Conservation (phyloP, 1,140 invertebrate species). For the Littorina saxatilis region DNA sequence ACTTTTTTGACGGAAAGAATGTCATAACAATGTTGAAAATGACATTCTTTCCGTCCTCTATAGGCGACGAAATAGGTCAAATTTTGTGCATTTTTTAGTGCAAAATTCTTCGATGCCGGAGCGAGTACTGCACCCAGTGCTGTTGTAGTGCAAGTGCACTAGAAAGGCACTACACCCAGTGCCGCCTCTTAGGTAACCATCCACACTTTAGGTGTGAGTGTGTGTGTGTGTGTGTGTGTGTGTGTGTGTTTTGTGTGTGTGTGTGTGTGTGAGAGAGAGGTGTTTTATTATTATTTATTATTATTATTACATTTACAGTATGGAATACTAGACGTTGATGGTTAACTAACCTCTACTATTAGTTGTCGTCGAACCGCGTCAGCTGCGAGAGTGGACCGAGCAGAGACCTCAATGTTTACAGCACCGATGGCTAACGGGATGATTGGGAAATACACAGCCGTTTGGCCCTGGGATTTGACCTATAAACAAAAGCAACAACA, state of each 20-base stretch:
- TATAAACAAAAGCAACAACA: conserved; percentile 23
- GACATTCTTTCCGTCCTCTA: too few relatives aligned
- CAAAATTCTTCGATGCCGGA: too few relatives aligned
- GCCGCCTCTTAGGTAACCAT: too few relatives aligned
- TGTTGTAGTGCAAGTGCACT: too few relatives aligned
- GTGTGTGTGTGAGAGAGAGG: not conserved
- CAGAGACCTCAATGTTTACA: conserved; percentile 61
- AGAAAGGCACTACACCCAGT: too few relatives aligned
- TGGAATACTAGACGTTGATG: too few relatives aligned
- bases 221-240: not conserved
- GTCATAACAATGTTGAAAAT: too few relatives aligned
- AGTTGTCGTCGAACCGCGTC: conserved; percentile 66
- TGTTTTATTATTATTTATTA: not conserved
- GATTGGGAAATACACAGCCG: conserved; percentile 68
- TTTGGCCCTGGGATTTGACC: conserved; percentile 56
- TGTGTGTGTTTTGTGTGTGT: too few relatives aligned
- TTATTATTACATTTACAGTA: not conserved
- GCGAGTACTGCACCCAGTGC: too few relatives aligned
- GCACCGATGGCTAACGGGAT: conserved; percentile 59
- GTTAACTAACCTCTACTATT: conserved; percentile 58
- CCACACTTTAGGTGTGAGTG: not conserved
- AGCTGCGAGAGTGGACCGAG: conserved; percentile 61
- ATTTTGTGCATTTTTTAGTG: too few relatives aligned
- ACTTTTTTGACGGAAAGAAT: too few relatives aligned
- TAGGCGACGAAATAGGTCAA: too few relatives aligned